These are phyloP conservation scores for Aricia agestis DNA, from an alignment of 1,140 invertebrate genomes.

Conservation along the genomic window DNA sequence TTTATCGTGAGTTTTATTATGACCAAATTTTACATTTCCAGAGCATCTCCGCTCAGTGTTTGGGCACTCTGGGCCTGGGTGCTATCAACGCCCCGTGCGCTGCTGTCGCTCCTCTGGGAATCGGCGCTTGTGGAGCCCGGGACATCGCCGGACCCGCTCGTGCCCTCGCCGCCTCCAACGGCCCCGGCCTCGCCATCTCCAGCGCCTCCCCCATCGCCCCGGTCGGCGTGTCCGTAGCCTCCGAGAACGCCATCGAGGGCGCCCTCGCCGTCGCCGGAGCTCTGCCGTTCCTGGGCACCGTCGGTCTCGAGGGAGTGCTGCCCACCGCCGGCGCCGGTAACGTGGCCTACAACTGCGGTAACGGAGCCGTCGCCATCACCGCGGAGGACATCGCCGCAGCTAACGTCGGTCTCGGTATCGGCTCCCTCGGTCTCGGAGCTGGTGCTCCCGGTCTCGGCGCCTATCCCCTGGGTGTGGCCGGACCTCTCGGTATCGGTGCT, in stretches of 20 bases:
- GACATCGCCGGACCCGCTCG: not conserved
- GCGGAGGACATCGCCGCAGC: conserved; percentile 28
- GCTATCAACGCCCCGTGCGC: not conserved
- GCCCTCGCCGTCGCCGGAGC: no score
- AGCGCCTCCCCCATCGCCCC: conserved; percentile 38
- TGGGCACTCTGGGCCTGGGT: no score
- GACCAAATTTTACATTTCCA: no score
- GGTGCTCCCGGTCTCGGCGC: not conserved
- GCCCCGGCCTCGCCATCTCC: conserved; percentile 30
- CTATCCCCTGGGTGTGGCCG: not conserved
- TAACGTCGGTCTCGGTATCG: conserved; percentile 16
- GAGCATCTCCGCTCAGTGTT: no score
- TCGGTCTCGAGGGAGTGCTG: no score
- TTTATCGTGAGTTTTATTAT: no score
- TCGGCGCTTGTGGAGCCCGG: conserved; percentile 10
- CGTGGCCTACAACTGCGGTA: conserved; percentile 33
- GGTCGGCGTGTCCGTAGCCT: conserved; percentile 31
- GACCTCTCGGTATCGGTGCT: no score
- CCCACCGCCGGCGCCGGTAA: conserved; percentile 46
- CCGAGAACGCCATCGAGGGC: no score
- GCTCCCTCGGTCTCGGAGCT: conserved; percentile 3
- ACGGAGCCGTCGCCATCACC: conserved; percentile 35
- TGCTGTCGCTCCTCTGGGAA: conserved; percentile 7
- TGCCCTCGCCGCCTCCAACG: conserved; percentile 27
- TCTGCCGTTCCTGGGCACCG: no score